Base-by-base conservation (phyloP, 2,888 invertebrate species). In the Siphonodentalium dalli region DNA sequence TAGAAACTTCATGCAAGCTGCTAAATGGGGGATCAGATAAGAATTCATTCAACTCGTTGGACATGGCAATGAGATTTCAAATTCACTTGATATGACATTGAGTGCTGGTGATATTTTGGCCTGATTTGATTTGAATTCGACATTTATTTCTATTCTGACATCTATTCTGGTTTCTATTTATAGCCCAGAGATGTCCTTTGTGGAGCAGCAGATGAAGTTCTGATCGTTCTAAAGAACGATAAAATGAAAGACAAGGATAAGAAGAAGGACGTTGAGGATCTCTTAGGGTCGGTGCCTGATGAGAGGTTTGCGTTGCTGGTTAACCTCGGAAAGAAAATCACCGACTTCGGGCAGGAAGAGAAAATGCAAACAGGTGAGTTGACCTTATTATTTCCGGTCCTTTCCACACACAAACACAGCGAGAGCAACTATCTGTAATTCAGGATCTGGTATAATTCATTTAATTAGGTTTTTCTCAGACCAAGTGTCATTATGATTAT, bases 141-240 rank as follows among this genome's bases (percentile, higher is more conserved):
- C n/a, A n/a, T n/a, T n/a, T n/a, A n/a, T n/a, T n/a, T n/a, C n/a
- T n/a, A n/a, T n/a, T n/a, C n/a, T n/a, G n/a, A n/a, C n/a, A n/a
- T n/a, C n/a, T n/a, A n/a, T 20, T 13, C 13, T 13, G n/a, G 3
- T 38, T 6, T 57, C 37, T 35, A 43, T 13, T 63, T 73, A 61
- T 72, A 97, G 85, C 96, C 98, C 0, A 85, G 96, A 50, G 98
- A 99, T 81, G 91, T 99, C 63, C 83, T 99, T 26, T 97, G 97
- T 79, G 99, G 98, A 28, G 97, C 99, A 8, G 98, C 97, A n/a
- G 99, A 99, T 84, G 99, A 99, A 87, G 94, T 99, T 0, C 84
- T 98, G 29, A 88, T 91, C 0, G 93, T 93, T 0, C 83, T 99
- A 24, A 99, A 99, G 82, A 96, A 95, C 82, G 98, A 99, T 63